Conservation (phyloP, 53 echinoderm and acorn worm genomes). For the Temnopleurus reevesii region DNA sequence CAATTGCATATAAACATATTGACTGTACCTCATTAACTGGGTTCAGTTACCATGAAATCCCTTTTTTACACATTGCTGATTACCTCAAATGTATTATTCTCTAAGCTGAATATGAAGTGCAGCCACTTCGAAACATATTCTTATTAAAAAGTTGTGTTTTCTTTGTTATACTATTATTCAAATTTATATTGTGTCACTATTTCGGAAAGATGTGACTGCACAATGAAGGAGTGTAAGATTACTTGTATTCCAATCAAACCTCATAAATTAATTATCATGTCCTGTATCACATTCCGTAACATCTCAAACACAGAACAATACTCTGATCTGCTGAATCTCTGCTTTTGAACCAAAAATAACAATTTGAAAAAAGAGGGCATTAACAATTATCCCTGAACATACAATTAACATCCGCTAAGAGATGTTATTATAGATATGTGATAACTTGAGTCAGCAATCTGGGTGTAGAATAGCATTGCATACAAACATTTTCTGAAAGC, state of each 20-base stretch:
- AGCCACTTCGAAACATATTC: not conserved
- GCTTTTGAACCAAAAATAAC: not conserved
- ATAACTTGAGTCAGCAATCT: not conserved
- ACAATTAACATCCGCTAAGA: not conserved
- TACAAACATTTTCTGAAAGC: not conserved
- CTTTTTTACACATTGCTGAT: too few species aligned
- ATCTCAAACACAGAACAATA: not conserved
- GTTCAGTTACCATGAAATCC: too few species aligned
- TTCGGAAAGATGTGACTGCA: too few species aligned
- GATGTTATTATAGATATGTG: not conserved
- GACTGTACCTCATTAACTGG: too few species aligned
- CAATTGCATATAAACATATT: too few species aligned
- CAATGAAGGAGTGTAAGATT: not conserved
- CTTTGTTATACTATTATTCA: too few species aligned
- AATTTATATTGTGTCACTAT: too few species aligned
- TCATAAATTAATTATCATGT: not conserved
- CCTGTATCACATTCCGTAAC: not conserved
- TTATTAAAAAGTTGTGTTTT: too few species aligned
- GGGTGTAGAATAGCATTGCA: not conserved
- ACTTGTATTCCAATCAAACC: not conserved
- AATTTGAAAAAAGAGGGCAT: too few species aligned
- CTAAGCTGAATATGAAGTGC: too few species aligned
- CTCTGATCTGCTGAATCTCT: not conserved
- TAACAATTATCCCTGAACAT: too few species aligned
- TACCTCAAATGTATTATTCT: too few species aligned